Percentiles rank a stretch among this genome's conserved stretches.
Evolutionary conservation across 1,140 invertebrate genomes (phyloP).

Genomic region (Drosophila punjabiensis): DNA sequence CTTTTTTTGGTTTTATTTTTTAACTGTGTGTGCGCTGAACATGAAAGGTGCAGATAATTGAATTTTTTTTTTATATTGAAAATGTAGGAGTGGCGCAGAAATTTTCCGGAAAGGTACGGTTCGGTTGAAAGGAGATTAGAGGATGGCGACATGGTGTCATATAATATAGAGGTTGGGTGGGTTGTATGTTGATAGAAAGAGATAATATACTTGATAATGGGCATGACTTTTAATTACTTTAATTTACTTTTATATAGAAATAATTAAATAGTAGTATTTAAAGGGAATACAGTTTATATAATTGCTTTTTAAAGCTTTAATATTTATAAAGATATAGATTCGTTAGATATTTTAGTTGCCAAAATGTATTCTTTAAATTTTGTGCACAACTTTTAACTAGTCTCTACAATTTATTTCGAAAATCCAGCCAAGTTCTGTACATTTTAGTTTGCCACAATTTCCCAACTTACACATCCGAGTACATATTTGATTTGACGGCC

Average conservation of each 20-base stretch:
- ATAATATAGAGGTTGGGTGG: neutral
- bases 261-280: too few species aligned
- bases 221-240: neutral
- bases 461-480: conserved; percentile 26
- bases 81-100: conserved; percentile 10
- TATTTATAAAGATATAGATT: too few species aligned
- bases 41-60: conserved; percentile 64
- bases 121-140: conserved; percentile 35
- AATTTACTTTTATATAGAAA: too few species aligned
- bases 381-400: neutral
- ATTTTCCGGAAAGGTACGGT: conserved; percentile 14
- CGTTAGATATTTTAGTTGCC: neutral
- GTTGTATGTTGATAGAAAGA: neutral
- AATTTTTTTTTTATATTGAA: conserved; percentile 63
- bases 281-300: too few species aligned
- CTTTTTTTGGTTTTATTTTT: conserved; percentile 44
- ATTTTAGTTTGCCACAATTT: neutral
- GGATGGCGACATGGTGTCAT: neutral
- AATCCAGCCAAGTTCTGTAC: neutral
- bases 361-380: neutral
- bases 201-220: neutral
- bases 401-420: neutral
- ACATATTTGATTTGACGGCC: conserved; percentile 53
- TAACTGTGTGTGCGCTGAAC: conserved; percentile 36
- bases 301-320: too few species aligned